phyloP scores from a whole-genome alignment of 2,797 vertebrate genomes.

The Telmatherina bonti region DNA sequence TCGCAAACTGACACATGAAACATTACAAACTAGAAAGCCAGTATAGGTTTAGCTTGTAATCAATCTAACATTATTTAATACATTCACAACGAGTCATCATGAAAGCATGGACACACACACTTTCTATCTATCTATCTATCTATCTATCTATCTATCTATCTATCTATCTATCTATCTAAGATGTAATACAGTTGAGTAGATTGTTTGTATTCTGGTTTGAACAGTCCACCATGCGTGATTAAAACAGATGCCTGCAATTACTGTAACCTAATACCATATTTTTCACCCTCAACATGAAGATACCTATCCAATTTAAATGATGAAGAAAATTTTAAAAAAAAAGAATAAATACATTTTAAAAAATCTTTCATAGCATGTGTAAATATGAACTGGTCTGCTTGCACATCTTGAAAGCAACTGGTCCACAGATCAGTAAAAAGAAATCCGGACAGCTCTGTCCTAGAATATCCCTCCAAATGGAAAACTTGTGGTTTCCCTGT shows the following conservation, averaged over 20 bases:
- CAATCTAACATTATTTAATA: not conserved
- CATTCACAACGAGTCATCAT: not conserved
- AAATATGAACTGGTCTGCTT: no score
- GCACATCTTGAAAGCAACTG: not conserved
- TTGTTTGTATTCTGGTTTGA: no score
- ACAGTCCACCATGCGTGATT: not conserved
- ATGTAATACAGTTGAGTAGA: no score
- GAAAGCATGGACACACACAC: not conserved
- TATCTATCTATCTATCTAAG: no score
- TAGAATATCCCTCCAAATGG: not conserved
- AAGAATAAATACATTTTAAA: no score
- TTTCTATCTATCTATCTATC: no score
- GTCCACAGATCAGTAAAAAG: not conserved
- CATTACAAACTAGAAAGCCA: not conserved
- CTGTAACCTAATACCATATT: not conserved
- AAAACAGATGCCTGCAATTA: not conserved
- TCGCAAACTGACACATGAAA: not conserved
- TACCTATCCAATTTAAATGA: no score
- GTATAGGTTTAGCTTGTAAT: not conserved
- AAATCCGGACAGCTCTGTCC: no score
- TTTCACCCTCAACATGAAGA: not conserved
- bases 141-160: no score
- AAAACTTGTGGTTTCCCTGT: not conserved
- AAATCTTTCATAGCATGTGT: no score
- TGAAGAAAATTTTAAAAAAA: no score